A percentile compares a stretch with the other conserved stretches of the same genome.
Conservation (phyloP, 1,140 invertebrate genomes). For the Patella vulgata region DNA sequence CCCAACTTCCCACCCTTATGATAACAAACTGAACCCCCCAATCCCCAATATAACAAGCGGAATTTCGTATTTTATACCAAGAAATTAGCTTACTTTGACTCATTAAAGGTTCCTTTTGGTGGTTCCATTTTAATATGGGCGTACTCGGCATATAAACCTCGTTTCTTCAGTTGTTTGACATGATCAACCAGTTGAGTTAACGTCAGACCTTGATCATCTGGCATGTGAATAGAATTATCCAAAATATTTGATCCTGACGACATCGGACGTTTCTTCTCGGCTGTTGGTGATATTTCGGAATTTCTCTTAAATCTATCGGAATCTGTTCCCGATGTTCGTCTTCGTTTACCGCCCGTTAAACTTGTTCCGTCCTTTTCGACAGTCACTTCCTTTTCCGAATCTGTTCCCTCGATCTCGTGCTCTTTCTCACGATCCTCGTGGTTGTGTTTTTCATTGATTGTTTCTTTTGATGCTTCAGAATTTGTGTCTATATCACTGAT, state of each 20-base stretch:
- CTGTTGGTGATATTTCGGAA: slow-evolving; percentile 21
- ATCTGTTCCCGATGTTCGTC: slow-evolving; percentile 26
- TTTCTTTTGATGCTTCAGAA: slow-evolving; percentile 68
- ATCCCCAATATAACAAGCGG: no score
- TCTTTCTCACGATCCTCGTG: slow-evolving; percentile 59
- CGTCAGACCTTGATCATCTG: slow-evolving; percentile 70
- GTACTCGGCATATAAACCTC: slow-evolving; percentile 82
- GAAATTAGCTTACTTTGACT: slow-evolving; percentile 64
- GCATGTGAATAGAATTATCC: slow-evolving; percentile 59
- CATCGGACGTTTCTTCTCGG: slow-evolving; percentile 46
- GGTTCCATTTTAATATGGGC: slow-evolving; percentile 83
- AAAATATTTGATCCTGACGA: slow-evolving; percentile 44
- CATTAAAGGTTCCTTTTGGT: slow-evolving; percentile 78
- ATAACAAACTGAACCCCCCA: no score
- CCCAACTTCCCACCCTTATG: no score
- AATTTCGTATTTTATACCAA: no score
- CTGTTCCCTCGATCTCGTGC: slow-evolving; percentile 39
- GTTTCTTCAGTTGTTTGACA: slow-evolving; percentile 77
- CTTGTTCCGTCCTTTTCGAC: slow-evolving; percentile 43
- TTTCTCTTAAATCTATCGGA: slow-evolving; percentile 32
- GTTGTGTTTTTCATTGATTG: slow-evolving; percentile 65
- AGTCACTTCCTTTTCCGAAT: slow-evolving; percentile 45
- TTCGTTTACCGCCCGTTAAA: slow-evolving; percentile 26
- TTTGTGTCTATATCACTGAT: slow-evolving; percentile 57
- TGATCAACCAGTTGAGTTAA: slow-evolving; percentile 83